phyloP scores from a whole-genome alignment of 2,888 invertebrate genomes.

The Rhingia rostrata region DNA sequence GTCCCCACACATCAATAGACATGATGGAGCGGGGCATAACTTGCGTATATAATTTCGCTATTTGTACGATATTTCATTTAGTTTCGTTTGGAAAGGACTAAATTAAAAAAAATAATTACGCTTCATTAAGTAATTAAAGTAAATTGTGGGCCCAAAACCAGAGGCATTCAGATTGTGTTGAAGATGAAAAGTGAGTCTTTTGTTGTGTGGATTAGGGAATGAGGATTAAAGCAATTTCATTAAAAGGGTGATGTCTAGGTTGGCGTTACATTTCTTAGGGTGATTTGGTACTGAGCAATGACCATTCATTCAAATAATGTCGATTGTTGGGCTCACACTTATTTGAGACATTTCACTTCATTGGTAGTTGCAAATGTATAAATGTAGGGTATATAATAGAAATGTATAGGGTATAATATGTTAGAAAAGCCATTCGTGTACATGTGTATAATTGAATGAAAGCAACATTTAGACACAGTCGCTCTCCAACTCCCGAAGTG shows the following conservation, averaged over 20 bases:
- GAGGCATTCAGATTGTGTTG: slow-evolving; percentile 3
- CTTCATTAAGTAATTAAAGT: slow-evolving; percentile 58
- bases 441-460: too few relatives aligned
- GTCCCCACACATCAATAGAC: slow-evolving; percentile 51
- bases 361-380: too few relatives aligned
- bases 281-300: not conserved
- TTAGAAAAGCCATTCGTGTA: too few relatives aligned
- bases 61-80: slow-evolving; percentile 32
- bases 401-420: too few relatives aligned
- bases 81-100: slow-evolving; percentile 26
- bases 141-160: not conserved
- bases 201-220: not conserved
- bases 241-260: slow-evolving; percentile 17
- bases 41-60: slow-evolving; percentile 10
- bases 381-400: too few relatives aligned
- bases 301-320: too few relatives aligned
- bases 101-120: slow-evolving; percentile 58
- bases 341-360: too few relatives aligned
- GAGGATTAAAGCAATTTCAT: not conserved
- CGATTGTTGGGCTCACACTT: not conserved
- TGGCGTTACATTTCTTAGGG: not conserved
- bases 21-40: slow-evolving; percentile 12
- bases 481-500: too few relatives aligned
- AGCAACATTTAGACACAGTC: too few relatives aligned
- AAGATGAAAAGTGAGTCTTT: not conserved